Percentiles rank a stretch among this genome's conserved stretches.
These are phyloP conservation scores for Sylvilagus floridanus DNA, from an alignment of 2,797 vertebrate genomes.

Conservation along the genomic window DNA sequence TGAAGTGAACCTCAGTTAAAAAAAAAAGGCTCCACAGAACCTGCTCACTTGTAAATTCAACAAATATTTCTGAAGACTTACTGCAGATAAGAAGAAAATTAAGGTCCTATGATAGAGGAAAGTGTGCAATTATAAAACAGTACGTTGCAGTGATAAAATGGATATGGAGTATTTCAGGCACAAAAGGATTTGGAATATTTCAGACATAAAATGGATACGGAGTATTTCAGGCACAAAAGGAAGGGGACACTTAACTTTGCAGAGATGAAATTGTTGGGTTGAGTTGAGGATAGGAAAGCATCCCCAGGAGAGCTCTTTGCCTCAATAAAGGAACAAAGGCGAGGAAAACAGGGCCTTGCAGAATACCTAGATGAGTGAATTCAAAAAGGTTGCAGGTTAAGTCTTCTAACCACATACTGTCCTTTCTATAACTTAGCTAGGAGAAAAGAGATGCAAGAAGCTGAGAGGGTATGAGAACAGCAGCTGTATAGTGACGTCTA, in stretches of 20 bases:
- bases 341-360: not conserved
- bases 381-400: not conserved
- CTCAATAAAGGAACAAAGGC: not conserved
- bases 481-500: not conserved
- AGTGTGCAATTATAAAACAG: not conserved
- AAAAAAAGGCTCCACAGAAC: not conserved
- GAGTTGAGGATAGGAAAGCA: not conserved
- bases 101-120: not conserved
- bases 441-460: not conserved
- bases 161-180: not conserved
- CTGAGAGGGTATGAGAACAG: not conserved
- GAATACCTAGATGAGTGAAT: not conserved
- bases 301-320: not conserved
- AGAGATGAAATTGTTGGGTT: not conserved
- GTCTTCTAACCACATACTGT: not conserved
- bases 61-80: not conserved
- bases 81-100: not conserved
- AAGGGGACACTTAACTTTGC: not conserved
- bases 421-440: not conserved
- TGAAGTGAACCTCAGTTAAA: conserved; percentile 5
- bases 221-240: not conserved
- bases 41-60: not conserved
- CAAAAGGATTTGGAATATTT: not conserved
- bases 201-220: too few relatives aligned
- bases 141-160: not conserved